Percentiles rank a stretch among this genome's conserved stretches.
These are phyloP conservation scores for Pithys albifrons DNA, from an alignment of 2,113 vertebrate species.

Conservation along the genomic window DNA sequence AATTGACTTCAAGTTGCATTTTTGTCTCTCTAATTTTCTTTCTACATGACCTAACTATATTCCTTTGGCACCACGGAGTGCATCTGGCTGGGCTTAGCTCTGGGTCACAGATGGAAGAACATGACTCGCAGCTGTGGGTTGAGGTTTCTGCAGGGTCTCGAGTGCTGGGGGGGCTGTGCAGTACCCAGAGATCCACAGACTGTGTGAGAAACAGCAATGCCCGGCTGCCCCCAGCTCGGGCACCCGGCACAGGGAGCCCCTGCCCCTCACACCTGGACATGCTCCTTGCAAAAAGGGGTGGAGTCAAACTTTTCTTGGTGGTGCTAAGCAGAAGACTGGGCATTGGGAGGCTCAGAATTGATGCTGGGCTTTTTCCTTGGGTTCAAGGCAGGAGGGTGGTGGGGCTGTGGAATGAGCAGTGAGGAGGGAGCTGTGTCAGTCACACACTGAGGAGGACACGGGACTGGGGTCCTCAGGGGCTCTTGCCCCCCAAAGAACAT, in stretches of 20 bases:
- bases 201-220: background rate
- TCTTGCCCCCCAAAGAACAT: background rate
- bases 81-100: background rate
- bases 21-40: too few species aligned
- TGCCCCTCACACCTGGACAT: accelerated
- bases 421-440: background rate
- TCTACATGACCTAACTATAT: too few species aligned
- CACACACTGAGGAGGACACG: background rate
- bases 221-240: background rate
- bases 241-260: background rate
- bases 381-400: background rate
- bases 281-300: background rate
- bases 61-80: background rate
- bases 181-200: background rate
- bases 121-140: background rate
- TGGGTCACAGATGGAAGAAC: background rate
- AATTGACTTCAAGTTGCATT: too few species aligned
- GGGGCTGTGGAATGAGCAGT: background rate
- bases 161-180: background rate
- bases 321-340: background rate
- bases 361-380: background rate
- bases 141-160: background rate
- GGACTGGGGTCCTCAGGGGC: background rate
- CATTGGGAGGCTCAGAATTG: background rate
- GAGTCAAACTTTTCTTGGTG: background rate